Conservation (phyloP, 2,888 invertebrate genomes). For the Hirtodrosophila cameraria region DNA sequence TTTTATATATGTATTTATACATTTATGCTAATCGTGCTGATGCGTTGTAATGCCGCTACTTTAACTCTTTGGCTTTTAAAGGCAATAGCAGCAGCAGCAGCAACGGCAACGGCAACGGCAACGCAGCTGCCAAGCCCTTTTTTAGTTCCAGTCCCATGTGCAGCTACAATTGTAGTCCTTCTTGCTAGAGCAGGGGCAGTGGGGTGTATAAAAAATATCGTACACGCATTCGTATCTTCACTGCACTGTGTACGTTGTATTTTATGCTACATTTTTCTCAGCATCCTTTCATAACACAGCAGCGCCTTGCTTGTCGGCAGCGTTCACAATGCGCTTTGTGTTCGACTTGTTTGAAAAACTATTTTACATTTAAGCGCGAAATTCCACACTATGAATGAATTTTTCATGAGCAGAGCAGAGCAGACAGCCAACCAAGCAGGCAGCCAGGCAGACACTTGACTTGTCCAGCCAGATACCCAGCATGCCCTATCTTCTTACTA, state of each 20-base stretch:
- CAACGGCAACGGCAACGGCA: constrained; percentile 50
- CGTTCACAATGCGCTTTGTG: constrained; percentile 76
- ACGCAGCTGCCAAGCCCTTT: constrained; percentile 67
- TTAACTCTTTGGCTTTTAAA: constrained; percentile 77
- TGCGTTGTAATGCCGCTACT: constrained; percentile 81
- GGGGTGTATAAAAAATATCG: constrained; percentile 14
- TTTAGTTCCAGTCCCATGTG: constrained; percentile 34
- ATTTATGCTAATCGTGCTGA: constrained; percentile 75
- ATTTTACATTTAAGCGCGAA: constrained; percentile 80
- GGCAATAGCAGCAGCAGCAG: constrained; percentile 53
- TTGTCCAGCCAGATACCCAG: constrained; percentile 42
- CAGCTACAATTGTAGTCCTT: constrained; percentile 44
- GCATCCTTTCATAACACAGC: constrained; percentile 73
- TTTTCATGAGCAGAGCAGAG: constrained; percentile 63
- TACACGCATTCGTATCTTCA: constrained; percentile 38
- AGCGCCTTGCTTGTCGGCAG: constrained; percentile 69
- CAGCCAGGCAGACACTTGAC: constrained; percentile 57
- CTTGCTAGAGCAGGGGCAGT: constrained; percentile 10
- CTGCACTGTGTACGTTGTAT: constrained; percentile 31
- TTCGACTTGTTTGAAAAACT: constrained; percentile 80
- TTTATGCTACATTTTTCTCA: constrained; percentile 66
- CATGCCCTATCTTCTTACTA: constrained; percentile 31
- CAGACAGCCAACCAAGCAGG: constrained; percentile 30
- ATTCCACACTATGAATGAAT: constrained; percentile 80
- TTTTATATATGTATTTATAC: constrained; percentile 75